These are phyloP conservation scores for Empis stercorea DNA, from an alignment of 2,888 invertebrate species.

Conservation along the genomic window DNA sequence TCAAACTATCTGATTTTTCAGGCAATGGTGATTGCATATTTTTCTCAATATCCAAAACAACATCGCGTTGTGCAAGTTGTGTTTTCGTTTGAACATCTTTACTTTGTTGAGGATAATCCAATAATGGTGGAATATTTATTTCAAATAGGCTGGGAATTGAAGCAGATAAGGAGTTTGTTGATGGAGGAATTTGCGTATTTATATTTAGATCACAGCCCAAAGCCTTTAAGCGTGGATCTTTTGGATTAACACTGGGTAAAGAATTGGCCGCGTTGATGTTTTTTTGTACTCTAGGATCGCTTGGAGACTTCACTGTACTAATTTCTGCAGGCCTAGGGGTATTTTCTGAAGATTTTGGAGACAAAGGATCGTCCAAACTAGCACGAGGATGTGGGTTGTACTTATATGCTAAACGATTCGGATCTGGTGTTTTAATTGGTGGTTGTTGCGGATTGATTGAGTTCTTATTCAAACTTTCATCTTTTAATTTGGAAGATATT, in stretches of 20 bases:
- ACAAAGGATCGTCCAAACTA: too few relatives aligned
- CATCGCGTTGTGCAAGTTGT: neutral
- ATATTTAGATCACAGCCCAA: too few relatives aligned
- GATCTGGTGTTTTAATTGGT: slow-evolving; percentile 8
- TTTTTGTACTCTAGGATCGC: slow-evolving; percentile 13
- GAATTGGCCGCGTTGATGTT: slow-evolving; percentile 10
- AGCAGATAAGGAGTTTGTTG: neutral
- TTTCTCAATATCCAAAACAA: neutral
- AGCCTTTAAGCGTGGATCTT: slow-evolving; percentile 18
- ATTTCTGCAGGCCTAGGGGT: too few relatives aligned
- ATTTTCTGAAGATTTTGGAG: too few relatives aligned
- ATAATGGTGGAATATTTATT: neutral
- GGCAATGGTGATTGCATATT: too few relatives aligned
- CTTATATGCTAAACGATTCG: slow-evolving; percentile 34
- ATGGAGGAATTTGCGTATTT: neutral
- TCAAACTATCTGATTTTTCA: too few relatives aligned
- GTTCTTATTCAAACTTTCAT: slow-evolving; percentile 1
- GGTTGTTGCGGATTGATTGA: slow-evolving; percentile 6
- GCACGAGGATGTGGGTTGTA: slow-evolving; percentile 31
- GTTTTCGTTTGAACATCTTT: neutral
- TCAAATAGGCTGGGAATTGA: slow-evolving; percentile 9
- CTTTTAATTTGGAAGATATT: slow-evolving; percentile 9
- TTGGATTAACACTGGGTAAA: slow-evolving; percentile 15
- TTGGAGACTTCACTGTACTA: neutral
- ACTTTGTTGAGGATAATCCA: too few relatives aligned